Conservation (phyloP, 2,113 vertebrate genomes). For the Cyprinodon brontotheroides region DNA sequence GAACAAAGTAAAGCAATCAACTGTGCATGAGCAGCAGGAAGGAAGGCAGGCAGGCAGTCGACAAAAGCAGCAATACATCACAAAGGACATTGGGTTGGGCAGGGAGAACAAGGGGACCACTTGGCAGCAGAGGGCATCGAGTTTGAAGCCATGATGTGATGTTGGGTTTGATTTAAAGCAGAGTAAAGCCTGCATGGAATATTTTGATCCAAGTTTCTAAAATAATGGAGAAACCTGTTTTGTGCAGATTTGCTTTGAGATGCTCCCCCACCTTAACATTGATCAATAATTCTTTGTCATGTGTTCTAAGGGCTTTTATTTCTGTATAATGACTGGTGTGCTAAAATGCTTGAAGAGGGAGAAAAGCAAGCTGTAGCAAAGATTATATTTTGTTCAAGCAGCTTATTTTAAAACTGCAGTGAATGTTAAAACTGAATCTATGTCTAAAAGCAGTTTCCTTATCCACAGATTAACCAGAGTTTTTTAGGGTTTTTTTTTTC, state of each 20-base stretch:
- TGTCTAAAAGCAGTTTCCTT: neutral
- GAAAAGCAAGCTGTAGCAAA: neutral
- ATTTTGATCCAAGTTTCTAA: neutral
- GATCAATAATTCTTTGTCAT: constrained; percentile 31
- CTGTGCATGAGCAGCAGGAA: constrained; percentile 55
- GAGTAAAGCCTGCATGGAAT: neutral
- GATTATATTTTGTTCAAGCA: neutral
- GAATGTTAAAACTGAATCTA: neutral
- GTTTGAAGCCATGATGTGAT: neutral
- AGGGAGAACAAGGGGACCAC: neutral
- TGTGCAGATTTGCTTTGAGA: neutral
- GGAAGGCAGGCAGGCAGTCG: constrained; percentile 21
- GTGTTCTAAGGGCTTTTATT: neutral
- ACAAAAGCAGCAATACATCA: constrained; percentile 57
- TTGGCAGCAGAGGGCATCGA: neutral
- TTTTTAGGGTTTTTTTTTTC: neutral
- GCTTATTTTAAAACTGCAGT: neutral
- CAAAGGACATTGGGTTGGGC: constrained; percentile 25
- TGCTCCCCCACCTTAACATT: constrained; percentile 27
- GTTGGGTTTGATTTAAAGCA: neutral
- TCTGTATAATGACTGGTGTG: neutral
- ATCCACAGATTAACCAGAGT: neutral
- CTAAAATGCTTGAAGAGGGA: neutral
- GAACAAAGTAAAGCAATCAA: constrained; percentile 76
- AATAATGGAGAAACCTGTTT: neutral